phyloP scores from a whole-genome alignment of 2,888 invertebrate species.

The Bursaphelenchus okinawaensis region DNA sequence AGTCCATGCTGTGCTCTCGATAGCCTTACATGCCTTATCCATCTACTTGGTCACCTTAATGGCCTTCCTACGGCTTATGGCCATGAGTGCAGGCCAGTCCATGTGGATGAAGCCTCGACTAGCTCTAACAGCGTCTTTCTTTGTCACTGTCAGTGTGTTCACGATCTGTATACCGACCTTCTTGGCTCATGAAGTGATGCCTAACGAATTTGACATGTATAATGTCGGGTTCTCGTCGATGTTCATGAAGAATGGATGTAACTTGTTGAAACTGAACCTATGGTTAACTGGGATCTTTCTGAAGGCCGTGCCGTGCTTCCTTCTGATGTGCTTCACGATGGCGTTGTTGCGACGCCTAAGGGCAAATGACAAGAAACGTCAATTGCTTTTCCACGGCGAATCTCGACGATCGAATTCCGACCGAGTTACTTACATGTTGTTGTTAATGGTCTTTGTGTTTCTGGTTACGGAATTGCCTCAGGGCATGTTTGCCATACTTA shows the following conservation, averaged over 20 bases:
- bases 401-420: conserved; percentile 45
- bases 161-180: conserved; percentile 38
- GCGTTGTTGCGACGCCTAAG: conserved; percentile 40
- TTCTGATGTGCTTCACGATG: conserved; percentile 44
- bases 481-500: conserved; percentile 39
- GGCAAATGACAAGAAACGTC: conserved; percentile 42
- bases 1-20: conserved; percentile 40
- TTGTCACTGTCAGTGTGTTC: conserved; percentile 26
- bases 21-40: conserved; percentile 44
- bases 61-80: conserved; percentile 44
- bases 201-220: not conserved
- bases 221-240: conserved; percentile 20
- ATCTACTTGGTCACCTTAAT: conserved; percentile 43
- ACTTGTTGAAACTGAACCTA: conserved; percentile 43
- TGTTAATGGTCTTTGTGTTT: conserved; percentile 43
- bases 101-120: conserved; percentile 38
- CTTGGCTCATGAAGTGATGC: conserved; percentile 16
- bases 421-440: conserved; percentile 44
- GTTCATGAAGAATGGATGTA: conserved; percentile 36
- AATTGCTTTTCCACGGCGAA: conserved; percentile 50
- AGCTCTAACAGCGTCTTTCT: conserved; percentile 9
- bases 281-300: conserved; percentile 44
- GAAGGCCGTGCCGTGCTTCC: conserved; percentile 43
- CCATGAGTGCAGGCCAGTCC: conserved; percentile 41
- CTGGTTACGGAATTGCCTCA: conserved; percentile 46